These are phyloP conservation scores for Ophioninae sp. DNA, from an alignment of 2,888 invertebrate species.

Conservation along the genomic window DNA sequence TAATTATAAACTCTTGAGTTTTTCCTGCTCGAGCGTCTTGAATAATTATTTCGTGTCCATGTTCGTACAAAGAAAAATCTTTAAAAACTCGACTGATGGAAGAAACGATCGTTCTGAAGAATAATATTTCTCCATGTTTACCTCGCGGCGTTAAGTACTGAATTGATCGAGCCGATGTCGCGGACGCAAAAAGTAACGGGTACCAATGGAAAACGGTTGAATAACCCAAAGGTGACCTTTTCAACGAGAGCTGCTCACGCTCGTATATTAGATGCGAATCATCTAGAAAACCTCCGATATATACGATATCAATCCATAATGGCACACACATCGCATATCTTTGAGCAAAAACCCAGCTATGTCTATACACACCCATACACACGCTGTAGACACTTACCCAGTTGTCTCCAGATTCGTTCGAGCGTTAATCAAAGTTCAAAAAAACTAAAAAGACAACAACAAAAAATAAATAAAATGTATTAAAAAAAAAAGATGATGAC, in stretches of 20 bases:
- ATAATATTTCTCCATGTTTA: not conserved
- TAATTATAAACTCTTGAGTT: not conserved
- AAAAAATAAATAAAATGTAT: constrained; percentile 9
- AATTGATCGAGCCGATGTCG: too few species aligned
- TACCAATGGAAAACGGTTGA: not conserved
- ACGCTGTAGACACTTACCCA: constrained; percentile 32
- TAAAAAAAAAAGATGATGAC: constrained; percentile 10
- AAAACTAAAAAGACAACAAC: not conserved
- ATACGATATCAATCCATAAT: not conserved
- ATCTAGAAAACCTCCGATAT: constrained; percentile 23
- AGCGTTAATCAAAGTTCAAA: not conserved
- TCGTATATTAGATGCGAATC: constrained; percentile 4
- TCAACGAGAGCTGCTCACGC: not conserved
- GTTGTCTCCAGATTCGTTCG: constrained; percentile 46
- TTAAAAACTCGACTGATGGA: not conserved
- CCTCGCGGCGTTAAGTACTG: not conserved
- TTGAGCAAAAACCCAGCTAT: not conserved
- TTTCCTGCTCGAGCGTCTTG: not conserved
- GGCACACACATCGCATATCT: not conserved
- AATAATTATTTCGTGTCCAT: too few species aligned
- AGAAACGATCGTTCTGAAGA: not conserved
- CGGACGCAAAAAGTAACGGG: not conserved
- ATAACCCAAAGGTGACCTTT: not conserved
- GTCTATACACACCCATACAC: not conserved
- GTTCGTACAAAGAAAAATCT: not conserved